These are phyloP conservation scores for Xiphophorus maculatus DNA, from an alignment of 2,113 vertebrate genomes.

Conservation along the genomic window DNA sequence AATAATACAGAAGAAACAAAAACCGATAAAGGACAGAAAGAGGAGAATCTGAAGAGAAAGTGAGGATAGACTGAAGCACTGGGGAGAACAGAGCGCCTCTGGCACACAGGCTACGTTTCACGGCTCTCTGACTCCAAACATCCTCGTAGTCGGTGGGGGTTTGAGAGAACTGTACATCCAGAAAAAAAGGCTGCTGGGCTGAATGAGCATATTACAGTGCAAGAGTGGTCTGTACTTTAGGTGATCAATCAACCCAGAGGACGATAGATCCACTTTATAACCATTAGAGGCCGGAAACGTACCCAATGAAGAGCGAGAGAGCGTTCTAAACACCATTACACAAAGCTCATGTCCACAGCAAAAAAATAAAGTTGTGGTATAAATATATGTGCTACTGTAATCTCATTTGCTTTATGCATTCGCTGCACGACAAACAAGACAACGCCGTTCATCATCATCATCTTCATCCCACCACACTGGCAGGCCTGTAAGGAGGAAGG, in stretches of 20 bases:
- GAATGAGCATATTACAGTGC: conserved; percentile 53
- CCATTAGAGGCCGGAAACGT: conserved; percentile 64
- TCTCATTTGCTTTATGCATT: conserved; percentile 53
- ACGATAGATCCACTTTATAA: conserved; percentile 62
- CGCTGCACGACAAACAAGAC: conserved; percentile 42
- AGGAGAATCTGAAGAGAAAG: conserved; percentile 33
- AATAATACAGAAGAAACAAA: conserved; percentile 29
- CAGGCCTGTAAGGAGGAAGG: conserved; percentile 24
- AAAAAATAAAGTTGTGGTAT: conserved; percentile 12
- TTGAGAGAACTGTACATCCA: conserved; percentile 43
- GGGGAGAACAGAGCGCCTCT: conserved; percentile 25
- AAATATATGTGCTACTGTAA: conserved; percentile 25
- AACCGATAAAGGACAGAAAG: conserved; percentile 2
- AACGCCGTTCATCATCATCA: conserved; percentile 60
- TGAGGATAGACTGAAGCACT: conserved; percentile 22
- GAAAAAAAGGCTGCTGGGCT: conserved; percentile 44
- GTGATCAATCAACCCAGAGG: conserved; percentile 71
- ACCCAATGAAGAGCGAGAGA: conserved; percentile 48
- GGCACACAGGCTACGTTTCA: conserved; percentile 35
- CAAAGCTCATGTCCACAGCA: conserved; percentile 30
- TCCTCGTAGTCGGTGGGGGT: conserved; percentile 28
- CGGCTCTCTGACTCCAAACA: conserved; percentile 45
- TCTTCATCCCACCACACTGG: conserved; percentile 37
- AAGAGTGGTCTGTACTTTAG: conserved; percentile 57
- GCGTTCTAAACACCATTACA: conserved; percentile 58